Evolutionary conservation across 2,888 invertebrate genomes (phyloP).

Genomic region (Sthenelais limicola): DNA sequence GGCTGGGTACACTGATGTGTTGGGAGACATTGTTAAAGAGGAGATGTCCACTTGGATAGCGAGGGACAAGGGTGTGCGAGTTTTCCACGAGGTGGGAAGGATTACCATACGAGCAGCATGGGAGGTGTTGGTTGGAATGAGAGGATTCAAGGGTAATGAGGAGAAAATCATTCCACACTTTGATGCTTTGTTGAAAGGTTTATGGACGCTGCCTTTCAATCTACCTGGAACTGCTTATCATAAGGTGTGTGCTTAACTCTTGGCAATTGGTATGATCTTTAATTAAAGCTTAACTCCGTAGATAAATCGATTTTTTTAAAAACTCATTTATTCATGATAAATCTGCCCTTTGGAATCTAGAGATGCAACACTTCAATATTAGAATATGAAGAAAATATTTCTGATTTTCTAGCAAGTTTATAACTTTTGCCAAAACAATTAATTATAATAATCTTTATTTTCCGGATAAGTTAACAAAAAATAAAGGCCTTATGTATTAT

Average conservation of each 20-base stretch:
- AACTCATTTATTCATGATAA: too few relatives aligned
- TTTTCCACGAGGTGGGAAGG: neutral
- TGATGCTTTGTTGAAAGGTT: conserved; percentile 4
- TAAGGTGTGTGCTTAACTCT: conserved; percentile 43
- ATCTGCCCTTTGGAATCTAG: too few relatives aligned
- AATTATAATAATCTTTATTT: too few relatives aligned
- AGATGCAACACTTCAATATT: too few relatives aligned
- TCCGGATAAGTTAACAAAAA: too few relatives aligned
- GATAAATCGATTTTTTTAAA: too few relatives aligned
- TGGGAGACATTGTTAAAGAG: neutral
- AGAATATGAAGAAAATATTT: too few relatives aligned
- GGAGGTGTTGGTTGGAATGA: conserved; percentile 22
- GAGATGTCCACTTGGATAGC: conserved; percentile 3
- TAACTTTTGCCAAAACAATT: too few relatives aligned
- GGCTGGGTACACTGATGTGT: neutral
- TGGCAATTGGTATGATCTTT: too few relatives aligned
- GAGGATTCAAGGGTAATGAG: neutral
- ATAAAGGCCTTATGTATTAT: too few relatives aligned
- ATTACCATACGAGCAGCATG: conserved; percentile 1
- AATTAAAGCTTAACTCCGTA: too few relatives aligned
- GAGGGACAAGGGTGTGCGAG: neutral
- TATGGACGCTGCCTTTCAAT: conserved; percentile 41
- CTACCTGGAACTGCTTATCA: conserved; percentile 44
- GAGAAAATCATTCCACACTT: neutral
- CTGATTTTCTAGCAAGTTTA: too few relatives aligned